Evolutionary conservation across 2,888 invertebrate species (phyloP), one percentile per base, ranked within the genome.

Genomic region (Mesorhabditis belari): DNA sequence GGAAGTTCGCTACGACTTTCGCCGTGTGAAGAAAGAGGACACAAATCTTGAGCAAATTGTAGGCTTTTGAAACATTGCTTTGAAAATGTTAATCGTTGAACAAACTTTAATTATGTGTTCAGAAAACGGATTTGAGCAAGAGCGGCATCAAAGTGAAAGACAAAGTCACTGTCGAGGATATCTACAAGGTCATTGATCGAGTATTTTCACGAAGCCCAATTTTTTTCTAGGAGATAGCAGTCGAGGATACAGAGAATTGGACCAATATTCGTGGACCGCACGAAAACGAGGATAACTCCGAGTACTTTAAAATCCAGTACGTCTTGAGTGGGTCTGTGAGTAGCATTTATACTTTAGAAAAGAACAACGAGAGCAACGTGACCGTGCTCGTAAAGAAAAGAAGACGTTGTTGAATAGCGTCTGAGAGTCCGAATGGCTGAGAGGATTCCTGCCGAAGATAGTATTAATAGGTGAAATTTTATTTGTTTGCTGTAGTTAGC

Each of bases 201-300:
- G 28, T 23, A n/a, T 3, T 57, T n/a, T 21, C n/a, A 49, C 19
- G 49, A 54, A 12, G 12, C n/a, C 23, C 2, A 50, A 24, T 24
- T 27, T 28, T 4, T 27, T 19, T 62, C 9, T 49, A 76, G 76
- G 77, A 77, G 58, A 62, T 77, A 5, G 67, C 71, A 26, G 60
- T 66, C 25, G 59, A 74, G 49, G 77, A 77, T 52, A 74, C 75
- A 5, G 79, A 79, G 29, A 70, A 67, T 58, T 79, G 78, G 78
- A 72, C 71, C 35, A 79, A 79, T 62, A 72, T 79, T 54, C 74
- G 79, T 29, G 79, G 77, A n/a, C 79, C 79, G 25, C 62, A 77
- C 50, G 72, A 71, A n/a, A 69, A 69, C 5, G 79, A 79, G 58
- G 75, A 77, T 62, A 70, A 73, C 57, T 62, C 64, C 17, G 62